Evolutionary conservation across 2,113 vertebrate species (phyloP), one percentile per base, ranked within the genome.

Genomic region (Stomatorhinus ivindoensis): DNA sequence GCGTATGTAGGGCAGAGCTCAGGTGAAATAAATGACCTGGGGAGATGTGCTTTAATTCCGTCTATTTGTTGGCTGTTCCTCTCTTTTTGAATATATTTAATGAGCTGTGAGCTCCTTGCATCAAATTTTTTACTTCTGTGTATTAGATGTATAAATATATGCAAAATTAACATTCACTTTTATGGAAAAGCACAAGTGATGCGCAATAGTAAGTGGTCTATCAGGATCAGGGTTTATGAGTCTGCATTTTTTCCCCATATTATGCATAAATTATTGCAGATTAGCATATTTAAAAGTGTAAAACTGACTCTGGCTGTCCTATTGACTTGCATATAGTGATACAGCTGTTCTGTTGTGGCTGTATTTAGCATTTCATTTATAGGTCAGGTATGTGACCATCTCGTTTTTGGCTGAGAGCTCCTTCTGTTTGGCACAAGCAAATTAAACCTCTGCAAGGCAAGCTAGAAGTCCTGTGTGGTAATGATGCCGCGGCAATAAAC

Each of bases 11-110:
- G 73, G 55, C 47, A 87, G 47, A 48, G 31, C 89, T 80, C 58
- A 50, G 86, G 85, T 87, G 80, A 80, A 87, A 87, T 76, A 15
- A 87, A 87, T 87, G 58, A 51, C 89, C 48, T 11, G 46, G 48
- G 55, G 35, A 89, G 48, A 90, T 27, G 65, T 53, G 48, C 85
- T 46, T 84, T 84, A 84, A 84, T 47, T 27, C 85, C 11, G 5
- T 21, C 48, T 5, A 51, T 47, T 31, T 86, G 46, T 50, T 86
- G 48, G 48, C n/a, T 86, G 42, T 86, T 51, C 48, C 11, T 31
- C n/a, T 86, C n/a, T n/a, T 46, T 51, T 46, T 51, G 48, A 51
- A 51, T 17, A 13, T 35, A 48, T 47, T 53, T 53, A 86, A 86
- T 86, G 46, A 1, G n/a, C 48, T 31, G 3, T 19, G 84, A 53